These are phyloP conservation scores for Lacerta viridis DNA, from an alignment of 2,797 vertebrate species.

Conservation along the genomic window DNA sequence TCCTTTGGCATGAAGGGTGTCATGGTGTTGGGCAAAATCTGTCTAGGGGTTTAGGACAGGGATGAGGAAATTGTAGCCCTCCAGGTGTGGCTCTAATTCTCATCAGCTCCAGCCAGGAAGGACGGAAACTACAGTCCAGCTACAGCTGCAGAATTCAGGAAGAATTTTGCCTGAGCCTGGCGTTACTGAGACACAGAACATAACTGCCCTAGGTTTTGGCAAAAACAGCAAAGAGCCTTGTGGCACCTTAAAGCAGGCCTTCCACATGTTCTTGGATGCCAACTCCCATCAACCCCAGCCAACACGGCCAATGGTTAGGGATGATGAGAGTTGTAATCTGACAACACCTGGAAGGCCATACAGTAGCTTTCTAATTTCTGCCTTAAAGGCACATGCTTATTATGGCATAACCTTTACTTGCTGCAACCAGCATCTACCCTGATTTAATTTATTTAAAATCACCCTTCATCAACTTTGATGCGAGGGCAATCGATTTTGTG, in stretches of 20 bases:
- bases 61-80: not conserved
- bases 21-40: not conserved
- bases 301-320: no score
- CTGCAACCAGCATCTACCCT: no score
- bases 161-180: not conserved
- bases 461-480: not conserved
- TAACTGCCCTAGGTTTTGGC: not conserved
- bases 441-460: not conserved
- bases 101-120: not conserved
- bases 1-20: conserved; percentile 13
- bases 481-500: not conserved
- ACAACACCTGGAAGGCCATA: no score
- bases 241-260: no score
- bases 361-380: not conserved
- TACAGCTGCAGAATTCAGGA: not conserved
- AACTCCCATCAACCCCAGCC: no score
- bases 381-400: not conserved
- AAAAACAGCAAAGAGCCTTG: not conserved
- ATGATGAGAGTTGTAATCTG: no score
- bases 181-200: not conserved
- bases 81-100: not conserved
- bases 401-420: not conserved
- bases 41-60: not conserved
- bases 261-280: not conserved
- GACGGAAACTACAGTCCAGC: not conserved